Evolutionary conservation across 2,888 invertebrate genomes (phyloP).

Genomic region (Callimorpha dominula): DNA sequence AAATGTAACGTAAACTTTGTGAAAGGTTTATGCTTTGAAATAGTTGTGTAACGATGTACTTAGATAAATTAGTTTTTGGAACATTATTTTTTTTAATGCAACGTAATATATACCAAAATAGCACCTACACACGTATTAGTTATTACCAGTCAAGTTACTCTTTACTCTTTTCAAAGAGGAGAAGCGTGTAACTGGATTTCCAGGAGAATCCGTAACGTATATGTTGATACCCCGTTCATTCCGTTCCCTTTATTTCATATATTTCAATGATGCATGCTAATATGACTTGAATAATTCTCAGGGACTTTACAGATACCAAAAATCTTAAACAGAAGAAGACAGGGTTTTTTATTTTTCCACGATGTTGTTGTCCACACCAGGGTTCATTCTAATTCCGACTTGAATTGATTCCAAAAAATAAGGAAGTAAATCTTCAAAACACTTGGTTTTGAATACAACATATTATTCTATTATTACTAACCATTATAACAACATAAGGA

Average conservation of each 20-base stretch:
- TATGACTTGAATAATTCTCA: background rate
- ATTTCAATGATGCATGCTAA: background rate
- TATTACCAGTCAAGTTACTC: background rate
- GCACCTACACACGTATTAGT: background rate
- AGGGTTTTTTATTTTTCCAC: too few species aligned
- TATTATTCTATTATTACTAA: too few species aligned
- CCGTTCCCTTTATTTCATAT: background rate
- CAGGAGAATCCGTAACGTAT: background rate
- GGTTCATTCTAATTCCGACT: too few species aligned
- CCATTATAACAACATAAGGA: too few species aligned
- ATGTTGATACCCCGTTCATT: background rate
- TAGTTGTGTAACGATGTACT: constrained; percentile 3
- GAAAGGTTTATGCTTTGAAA: constrained; percentile 10
- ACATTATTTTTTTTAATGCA: too few species aligned
- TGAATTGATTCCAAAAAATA: too few species aligned
- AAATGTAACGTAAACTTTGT: constrained; percentile 15
- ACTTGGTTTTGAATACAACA: too few species aligned
- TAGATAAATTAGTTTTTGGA: background rate
- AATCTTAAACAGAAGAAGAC: background rate
- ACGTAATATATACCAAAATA: too few species aligned
- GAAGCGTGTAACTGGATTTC: background rate
- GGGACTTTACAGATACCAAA: background rate
- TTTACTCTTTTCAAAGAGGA: background rate
- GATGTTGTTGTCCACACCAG: background rate
- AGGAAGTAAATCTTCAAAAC: too few species aligned